Conservation (phyloP, 1,140 invertebrate species). For the Drosophila punjabiensis region DNA sequence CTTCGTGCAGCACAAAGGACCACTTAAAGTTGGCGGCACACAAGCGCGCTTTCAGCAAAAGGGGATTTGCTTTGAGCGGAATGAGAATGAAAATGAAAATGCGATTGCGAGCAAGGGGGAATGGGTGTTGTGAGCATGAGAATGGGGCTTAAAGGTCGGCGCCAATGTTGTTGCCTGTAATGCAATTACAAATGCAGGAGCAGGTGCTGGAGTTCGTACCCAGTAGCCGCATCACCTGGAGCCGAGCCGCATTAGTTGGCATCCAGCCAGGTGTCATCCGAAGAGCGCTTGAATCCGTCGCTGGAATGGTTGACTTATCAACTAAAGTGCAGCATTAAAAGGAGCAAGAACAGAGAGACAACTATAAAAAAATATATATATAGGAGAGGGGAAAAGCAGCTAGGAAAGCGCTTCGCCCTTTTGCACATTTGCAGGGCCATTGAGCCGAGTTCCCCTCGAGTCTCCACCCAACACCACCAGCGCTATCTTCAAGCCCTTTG, state of each 20-base stretch:
- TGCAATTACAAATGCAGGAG: constrained; percentile 75
- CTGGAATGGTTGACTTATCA: constrained; percentile 76
- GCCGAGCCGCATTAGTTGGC: constrained; percentile 37
- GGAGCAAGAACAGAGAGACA: constrained; percentile 28
- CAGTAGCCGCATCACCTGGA: constrained; percentile 5
- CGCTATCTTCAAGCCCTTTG: constrained; percentile 8
- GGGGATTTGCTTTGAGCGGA: constrained; percentile 72
- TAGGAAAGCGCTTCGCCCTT: constrained; percentile 48
- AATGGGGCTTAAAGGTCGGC: constrained; percentile 37
- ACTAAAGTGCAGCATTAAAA: constrained; percentile 81
- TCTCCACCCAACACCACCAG: neutral
- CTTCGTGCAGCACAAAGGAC: constrained; percentile 68
- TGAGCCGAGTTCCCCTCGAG: constrained; percentile 25
- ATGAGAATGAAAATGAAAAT: constrained; percentile 33
- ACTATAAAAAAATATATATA: constrained; percentile 6
- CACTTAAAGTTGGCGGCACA: constrained; percentile 72
- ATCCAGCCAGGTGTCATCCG: constrained; percentile 61
- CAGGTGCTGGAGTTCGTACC: constrained; percentile 15
- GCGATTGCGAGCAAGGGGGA: constrained; percentile 13
- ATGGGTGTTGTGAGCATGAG: neutral
- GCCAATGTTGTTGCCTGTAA: constrained; percentile 55
- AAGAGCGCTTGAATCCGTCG: constrained; percentile 19
- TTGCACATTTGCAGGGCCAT: constrained; percentile 62
- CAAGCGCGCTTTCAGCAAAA: constrained; percentile 27
- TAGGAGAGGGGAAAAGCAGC: neutral